Evolutionary conservation across 2,888 invertebrate species (phyloP), one percentile per base, ranked within the genome.

Genomic region (Danaus chrysippus): DNA sequence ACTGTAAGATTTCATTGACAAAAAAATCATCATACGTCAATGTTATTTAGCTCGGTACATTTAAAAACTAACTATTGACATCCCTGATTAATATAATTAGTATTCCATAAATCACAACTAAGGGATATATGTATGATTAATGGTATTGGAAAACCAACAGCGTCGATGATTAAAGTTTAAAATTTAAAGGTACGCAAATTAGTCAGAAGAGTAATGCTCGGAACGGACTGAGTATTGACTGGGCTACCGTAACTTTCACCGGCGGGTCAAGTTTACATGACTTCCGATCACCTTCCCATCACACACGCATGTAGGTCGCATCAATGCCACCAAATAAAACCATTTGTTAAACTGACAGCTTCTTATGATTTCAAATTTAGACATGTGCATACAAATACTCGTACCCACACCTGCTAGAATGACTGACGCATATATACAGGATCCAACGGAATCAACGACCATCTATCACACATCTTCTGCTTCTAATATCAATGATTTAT

Each of bases 231-330:
- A 73, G 70, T 73, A 74, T 64, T 76, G 75, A 77, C 70, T 65
- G 67, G 62, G 82, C 88, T 87, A 83, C 87, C 75, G 86, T 81
- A 70, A 86, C 89, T 90, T 89, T 90, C 89, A 84, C 89, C 83
- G 75, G 66, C 71, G 62, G 87, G 85, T 87, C 87, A 88, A 87
- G 86, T 86, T 86, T 84, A 84, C 73, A 76, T 72, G 76, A 78
- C 79, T 82, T 79, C 80, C 77, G 76, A 79, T 72, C 72, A 74
- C 72, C 74, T 68, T 70, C 68, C 66, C 71, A 64, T 68, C 70
- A 63, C 52, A 56, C 61, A 59, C 57, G 58, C 71, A 77, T 75
- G 79, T 82, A 71, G 80, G 82, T 78, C 82, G 74, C 72, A 72
- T 78, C 78, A 73, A 63, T 61, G 67, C 69, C 68, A 73, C 70